Base-by-base conservation (phyloP, 2,888 invertebrate species). In the Conchocele bisecta region DNA sequence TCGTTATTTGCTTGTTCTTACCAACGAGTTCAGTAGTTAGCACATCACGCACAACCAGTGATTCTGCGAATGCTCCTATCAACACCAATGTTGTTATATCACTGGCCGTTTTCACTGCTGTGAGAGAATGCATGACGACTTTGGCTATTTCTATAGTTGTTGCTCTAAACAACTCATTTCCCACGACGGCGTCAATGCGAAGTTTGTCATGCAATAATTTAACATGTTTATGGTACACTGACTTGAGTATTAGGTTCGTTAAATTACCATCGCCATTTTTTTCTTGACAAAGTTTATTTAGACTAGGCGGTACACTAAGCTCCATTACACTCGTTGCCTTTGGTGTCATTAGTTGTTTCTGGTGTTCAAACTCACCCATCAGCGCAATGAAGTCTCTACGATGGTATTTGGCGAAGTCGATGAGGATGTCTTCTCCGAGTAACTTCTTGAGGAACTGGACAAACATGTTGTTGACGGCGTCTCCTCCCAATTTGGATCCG, bases 121-220 rank as follows among this genome's bases (percentile, higher is more conserved):
- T 60, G 13, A 76, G 35, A 9, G 58, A 39, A 13, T 67, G 72
- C 13, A 35, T 58, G 20, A 76, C 70, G 1, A 76, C 35, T 41
- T 76, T 76, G 24, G 72, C 59, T 69, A 76, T 76, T 54, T 76
- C 76, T 9, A 59, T 48, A 3, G 72, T 67, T 2, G 60, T 73
- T 15, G 76, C 76, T 26, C 76, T 58, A 46, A 76, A 76, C 42
- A 76, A 73, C 35, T 76, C 76, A 44, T 76, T 76, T 29, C 72
- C 67, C 0, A 76, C 48, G 3, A 76, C 72, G 17, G 76, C 76
- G 28, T 76, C 76, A 37, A 76, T 76, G 22, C 61, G 26, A 13
- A 76, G 44, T 33, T 42, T 60, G 37, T 73, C 61, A 5, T 57
- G 57, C 11, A 63, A 24, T 5, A 69, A 39, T 42, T 66, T 69